Evolutionary conservation across 2,113 vertebrate species (phyloP).

Genomic region (Coturnix japonica): DNA sequence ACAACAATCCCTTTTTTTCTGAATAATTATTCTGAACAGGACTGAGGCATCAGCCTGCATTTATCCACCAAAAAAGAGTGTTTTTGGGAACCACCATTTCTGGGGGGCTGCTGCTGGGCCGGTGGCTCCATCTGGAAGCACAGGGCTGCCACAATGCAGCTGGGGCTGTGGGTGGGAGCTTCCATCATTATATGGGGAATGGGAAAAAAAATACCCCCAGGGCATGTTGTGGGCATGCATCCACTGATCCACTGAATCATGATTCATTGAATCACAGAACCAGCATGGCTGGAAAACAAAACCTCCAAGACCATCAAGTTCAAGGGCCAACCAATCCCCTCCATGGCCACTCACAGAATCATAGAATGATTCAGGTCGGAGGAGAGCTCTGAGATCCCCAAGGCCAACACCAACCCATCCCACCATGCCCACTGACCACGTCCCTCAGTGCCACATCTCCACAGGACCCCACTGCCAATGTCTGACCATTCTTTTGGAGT

Average conservation of each 20-base stretch:
- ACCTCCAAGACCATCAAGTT: too few relatives aligned
- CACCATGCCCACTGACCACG: too few relatives aligned
- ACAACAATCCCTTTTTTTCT: not conserved
- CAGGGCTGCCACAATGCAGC: not conserved
- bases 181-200: not conserved
- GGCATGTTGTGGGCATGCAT: not conserved
- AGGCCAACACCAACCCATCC: too few relatives aligned
- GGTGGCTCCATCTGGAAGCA: not conserved
- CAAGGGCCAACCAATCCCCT: too few relatives aligned
- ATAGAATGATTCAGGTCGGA: too few relatives aligned
- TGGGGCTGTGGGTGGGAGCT: not conserved
- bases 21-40: not conserved
- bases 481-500: too few relatives aligned
- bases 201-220: not conserved
- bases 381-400: too few relatives aligned
- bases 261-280: too few relatives aligned
- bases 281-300: too few relatives aligned
- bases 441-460: too few relatives aligned
- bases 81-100: not conserved
- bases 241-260: not conserved
- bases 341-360: too few relatives aligned
- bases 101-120: not conserved
- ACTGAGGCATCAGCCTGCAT: not conserved
- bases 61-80: not conserved
- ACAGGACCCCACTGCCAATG: too few relatives aligned